These are phyloP conservation scores for Limnothrissa miodon DNA, from an alignment of 2,113 vertebrate species.

Conservation along the genomic window DNA sequence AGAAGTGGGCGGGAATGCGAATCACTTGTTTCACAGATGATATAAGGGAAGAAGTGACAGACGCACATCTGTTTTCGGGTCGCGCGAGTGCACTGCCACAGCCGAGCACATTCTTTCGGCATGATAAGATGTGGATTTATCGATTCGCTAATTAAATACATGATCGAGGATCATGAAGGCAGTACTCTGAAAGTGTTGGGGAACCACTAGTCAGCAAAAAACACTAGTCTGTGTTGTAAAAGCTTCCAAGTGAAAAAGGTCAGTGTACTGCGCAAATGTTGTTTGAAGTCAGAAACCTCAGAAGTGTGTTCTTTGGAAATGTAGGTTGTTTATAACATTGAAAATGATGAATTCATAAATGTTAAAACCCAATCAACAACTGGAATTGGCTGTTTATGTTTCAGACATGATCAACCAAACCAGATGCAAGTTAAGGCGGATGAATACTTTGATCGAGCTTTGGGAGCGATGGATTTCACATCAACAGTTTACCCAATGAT, in stretches of 20 bases:
- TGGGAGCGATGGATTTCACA: not conserved
- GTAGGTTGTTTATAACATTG: not conserved
- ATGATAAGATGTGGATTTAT: slow-evolving; percentile 49
- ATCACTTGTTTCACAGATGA: slow-evolving; percentile 37
- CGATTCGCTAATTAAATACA: slow-evolving; percentile 36
- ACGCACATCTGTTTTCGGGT: slow-evolving; percentile 48
- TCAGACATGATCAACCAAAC: not conserved
- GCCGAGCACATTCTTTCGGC: slow-evolving; percentile 51
- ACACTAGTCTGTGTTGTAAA: slow-evolving; percentile 13
- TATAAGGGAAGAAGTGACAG: slow-evolving; percentile 30
- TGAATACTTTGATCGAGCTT: not conserved
- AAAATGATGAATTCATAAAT: not conserved
- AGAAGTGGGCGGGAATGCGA: not conserved
- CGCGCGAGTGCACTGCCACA: slow-evolving; percentile 57
- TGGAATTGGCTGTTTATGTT: not conserved
- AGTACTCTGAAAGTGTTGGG: slow-evolving; percentile 30
- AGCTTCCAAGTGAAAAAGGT: slow-evolving; percentile 16
- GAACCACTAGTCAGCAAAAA: slow-evolving; percentile 35
- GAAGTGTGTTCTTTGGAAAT: slow-evolving; percentile 12
- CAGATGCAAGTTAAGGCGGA: slow-evolving; percentile 6
- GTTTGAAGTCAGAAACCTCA: not conserved
- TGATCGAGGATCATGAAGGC: slow-evolving; percentile 29
- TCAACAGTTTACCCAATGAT: slow-evolving; percentile 3
- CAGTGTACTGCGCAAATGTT: not conserved
- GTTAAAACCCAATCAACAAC: slow-evolving; percentile 9